Evolutionary conservation across 2,888 invertebrate species (phyloP).

Genomic region (Doris montereyensis): DNA sequence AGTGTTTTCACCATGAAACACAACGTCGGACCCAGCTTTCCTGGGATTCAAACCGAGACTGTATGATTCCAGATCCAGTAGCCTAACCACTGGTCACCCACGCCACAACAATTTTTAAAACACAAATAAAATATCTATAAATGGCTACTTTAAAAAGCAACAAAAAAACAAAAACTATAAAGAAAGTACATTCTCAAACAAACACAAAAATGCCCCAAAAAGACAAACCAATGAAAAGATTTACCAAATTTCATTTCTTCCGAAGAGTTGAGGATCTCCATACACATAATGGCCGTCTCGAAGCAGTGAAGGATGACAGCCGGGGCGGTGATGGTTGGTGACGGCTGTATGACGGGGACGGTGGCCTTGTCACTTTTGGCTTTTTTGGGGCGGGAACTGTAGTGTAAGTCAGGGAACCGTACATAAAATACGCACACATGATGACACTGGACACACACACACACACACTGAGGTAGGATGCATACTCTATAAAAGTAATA

Average conservation of each 20-base stretch:
- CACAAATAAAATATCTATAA: background rate
- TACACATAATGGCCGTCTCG: constrained; percentile 87
- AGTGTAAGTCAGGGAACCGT: too few relatives aligned
- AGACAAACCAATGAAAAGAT: too few relatives aligned
- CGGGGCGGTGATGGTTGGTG: constrained; percentile 52
- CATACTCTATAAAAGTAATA: too few relatives aligned
- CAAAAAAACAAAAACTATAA: constrained; percentile 1
- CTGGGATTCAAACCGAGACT: too few relatives aligned
- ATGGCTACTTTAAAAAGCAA: background rate
- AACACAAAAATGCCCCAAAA: background rate
- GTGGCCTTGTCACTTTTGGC: constrained; percentile 51
- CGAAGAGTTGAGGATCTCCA: constrained; percentile 83
- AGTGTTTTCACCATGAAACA: too few relatives aligned
- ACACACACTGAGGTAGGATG: too few relatives aligned
- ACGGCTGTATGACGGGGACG: constrained; percentile 58
- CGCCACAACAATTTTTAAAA: too few relatives aligned
- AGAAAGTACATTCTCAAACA: constrained; percentile 2
- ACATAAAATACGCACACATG: too few relatives aligned
- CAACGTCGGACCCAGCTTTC: too few relatives aligned
- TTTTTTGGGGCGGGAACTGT: constrained; percentile 54
- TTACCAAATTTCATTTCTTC: constrained; percentile 69
- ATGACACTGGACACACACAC: too few relatives aligned
- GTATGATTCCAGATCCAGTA: too few relatives aligned
- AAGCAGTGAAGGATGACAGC: constrained; percentile 78
- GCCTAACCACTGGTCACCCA: too few relatives aligned